Evolutionary conservation across 2,113 vertebrate species (phyloP).

Genomic region (Rhynchomys soricoides): DNA sequence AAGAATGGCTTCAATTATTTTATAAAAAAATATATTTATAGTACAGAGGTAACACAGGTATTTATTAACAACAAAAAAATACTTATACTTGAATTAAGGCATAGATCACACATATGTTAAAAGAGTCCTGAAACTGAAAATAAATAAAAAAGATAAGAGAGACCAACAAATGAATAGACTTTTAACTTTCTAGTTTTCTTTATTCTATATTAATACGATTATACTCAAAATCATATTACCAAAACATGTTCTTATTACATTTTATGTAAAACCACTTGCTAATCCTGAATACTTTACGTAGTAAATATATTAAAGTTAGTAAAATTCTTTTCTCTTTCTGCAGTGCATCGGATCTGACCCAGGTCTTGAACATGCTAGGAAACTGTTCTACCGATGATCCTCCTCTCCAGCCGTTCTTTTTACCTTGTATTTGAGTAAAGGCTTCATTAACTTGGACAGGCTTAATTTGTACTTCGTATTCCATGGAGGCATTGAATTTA

Average conservation of each 20-base stretch:
- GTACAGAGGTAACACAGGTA: not conserved
- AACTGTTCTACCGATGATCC: not conserved
- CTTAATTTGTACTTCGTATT: not conserved
- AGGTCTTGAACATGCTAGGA: no score
- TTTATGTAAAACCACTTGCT: not conserved
- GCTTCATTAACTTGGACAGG: not conserved
- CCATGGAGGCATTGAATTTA: not conserved
- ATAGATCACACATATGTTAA: not conserved
- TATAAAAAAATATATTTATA: no score
- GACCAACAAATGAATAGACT: not conserved
- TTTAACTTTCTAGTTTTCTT: not conserved
- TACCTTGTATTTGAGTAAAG: not conserved
- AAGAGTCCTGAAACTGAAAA: not conserved
- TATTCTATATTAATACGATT: not conserved
- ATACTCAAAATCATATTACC: not conserved
- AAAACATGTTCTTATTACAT: not conserved
- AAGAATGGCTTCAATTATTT: not conserved
- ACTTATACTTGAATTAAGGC: not conserved
- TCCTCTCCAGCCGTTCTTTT: not conserved
- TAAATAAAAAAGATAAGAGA: not conserved
- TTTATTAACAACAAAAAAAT: not conserved
- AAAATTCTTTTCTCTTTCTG: not conserved
- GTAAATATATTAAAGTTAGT: not conserved
- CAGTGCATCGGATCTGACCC: not conserved
- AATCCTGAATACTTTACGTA: not conserved